Conservation (phyloP, 2,797 vertebrate genomes). For the Danio jaintianensis region DNA sequence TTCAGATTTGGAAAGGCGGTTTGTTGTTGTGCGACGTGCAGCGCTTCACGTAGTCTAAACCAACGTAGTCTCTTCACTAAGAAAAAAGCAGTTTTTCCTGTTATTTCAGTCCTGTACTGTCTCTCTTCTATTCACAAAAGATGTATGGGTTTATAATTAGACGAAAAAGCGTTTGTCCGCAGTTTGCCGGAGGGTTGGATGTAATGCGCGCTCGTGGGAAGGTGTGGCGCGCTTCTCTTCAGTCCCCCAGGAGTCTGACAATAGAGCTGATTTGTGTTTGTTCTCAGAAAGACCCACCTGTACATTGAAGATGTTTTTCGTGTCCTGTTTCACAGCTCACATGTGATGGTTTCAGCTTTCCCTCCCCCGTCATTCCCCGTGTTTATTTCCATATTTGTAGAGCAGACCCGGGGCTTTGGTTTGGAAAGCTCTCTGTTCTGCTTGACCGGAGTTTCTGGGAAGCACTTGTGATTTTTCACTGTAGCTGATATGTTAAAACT, state of each 20-base stretch:
- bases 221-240: background rate
- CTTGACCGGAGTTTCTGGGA: constrained; percentile 29
- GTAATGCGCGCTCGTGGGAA: background rate
- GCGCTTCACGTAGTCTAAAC: background rate
- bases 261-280: background rate
- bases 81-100: constrained; percentile 1
- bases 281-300: constrained; percentile 4
- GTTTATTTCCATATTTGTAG: constrained; percentile 14
- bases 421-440: constrained; percentile 7
- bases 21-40: background rate
- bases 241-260: background rate
- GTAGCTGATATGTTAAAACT: background rate
- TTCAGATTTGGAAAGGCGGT: background rate
- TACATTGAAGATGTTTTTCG: background rate
- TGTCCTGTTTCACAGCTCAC: background rate
- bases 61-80: no score
- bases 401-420: background rate
- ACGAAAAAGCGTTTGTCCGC: background rate
- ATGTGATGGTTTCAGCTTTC: background rate
- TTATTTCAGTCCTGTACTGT: background rate
- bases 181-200: background rate
- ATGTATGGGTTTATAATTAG: background rate
- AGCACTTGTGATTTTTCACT: constrained; percentile 9
- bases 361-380: background rate
- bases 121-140: background rate